Evolutionary conservation across 2,888 invertebrate species (phyloP), one percentile per base, ranked within the genome.

Genomic region (Tipula confusa): DNA sequence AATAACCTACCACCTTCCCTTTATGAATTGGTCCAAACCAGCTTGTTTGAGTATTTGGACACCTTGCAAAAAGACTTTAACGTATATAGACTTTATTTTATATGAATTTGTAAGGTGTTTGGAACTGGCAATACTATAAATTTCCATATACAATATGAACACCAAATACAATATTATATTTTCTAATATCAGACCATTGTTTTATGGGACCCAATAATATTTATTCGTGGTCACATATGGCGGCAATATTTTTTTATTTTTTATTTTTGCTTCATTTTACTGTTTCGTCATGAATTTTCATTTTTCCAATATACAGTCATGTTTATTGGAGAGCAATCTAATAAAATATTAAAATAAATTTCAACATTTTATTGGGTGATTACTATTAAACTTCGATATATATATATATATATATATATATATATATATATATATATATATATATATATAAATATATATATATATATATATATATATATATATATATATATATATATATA

Each of bases 251-350:
- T 64, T 15, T 15, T 11, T 18, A 24, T 24, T 64, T 64, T 64
- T 64, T 18, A n/a, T n/a, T n/a, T n/a, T n/a, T n/a, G n/a, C n/a
- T n/a, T n/a, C n/a, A n/a, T n/a, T 9, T 43, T 64, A 24, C 64
- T 64, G 64, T 48, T 48, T 48, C 48, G 48, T 64, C 64, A 64
- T 64, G 64, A 64, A 64, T 64, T 64, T 64, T 64, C 64, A 64
- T 64, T 64, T 64, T 9, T 24, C 64, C 64, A 18, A 11, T 24
- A 64, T 64, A 64, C 24, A 9, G 24, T 64, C 6, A 24, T 64
- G 64, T 64, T 64, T 64, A 64, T 64, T 64, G 64, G 24, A 64
- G 64, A 64, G 64, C 64, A 64, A 64, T 64, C 64, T 24, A 64
- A 64, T 64, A 64, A 64, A 64, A 64, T 64, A 64, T 64, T 64